Evolutionary conservation across 64 coral and sea anemone species (phyloP), one percentile per base, ranked within the genome.

Genomic region (Actinia tenebrosa): DNA sequence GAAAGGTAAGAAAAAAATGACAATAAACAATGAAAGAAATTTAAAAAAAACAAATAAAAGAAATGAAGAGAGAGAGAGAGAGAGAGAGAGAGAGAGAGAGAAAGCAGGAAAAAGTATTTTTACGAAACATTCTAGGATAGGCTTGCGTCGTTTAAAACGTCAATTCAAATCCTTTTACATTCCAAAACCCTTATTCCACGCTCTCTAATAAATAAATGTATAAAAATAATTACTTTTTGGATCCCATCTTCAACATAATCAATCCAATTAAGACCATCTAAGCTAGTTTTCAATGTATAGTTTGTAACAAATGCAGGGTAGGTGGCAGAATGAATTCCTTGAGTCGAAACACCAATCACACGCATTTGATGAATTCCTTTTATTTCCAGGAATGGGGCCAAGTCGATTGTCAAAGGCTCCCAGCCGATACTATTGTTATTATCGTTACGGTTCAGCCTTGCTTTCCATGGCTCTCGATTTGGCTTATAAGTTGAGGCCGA

Each of bases 221-320:
- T 5, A 37, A 37, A 37, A 37, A 37, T 37, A 66, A 22, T 66
- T 23, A 93, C 92, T 84, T 86, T 93, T 56, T 42, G 16, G 45
- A 10, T 1, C 7, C 54, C 84, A 71, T 69, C 59, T 46, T 87
- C 92, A 46, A 45, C 18, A 69, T 89, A 89, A 44, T 72, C 53
- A 71, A 45, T 60, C 92, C 92, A 93, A 19, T 54, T 23, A 9
- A 72, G 18, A n/a, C 83, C 84, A 61, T 93, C 64, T 55, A 81
- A 16, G 60, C 84, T 93, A 42, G 86, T 75, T 20, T 77, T 89
- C 5, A 93, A 26, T 18, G 80, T 89, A 61, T 56, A 89, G 11
- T 43, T n/a, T 9, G 37, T 75, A 56, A 93, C 46, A 47, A 53
- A 53, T 2, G 77, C 78, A 15, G 19, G 63, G 6, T 10, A 55